These are phyloP conservation scores for Cyclopterus lumpus DNA, from an alignment of 2,797 vertebrate species.

Conservation along the genomic window DNA sequence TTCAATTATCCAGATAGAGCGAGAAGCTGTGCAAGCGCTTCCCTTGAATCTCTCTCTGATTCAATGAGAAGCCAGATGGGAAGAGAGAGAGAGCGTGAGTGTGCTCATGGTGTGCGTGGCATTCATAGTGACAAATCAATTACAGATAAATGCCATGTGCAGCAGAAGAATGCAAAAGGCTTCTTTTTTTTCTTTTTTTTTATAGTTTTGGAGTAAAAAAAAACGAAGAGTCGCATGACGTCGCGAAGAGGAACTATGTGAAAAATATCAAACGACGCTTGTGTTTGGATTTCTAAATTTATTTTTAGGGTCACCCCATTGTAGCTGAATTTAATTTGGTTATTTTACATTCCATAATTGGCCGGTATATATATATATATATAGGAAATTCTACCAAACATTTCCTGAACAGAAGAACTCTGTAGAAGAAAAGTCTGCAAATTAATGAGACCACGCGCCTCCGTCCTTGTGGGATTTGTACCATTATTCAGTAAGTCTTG, in stretches of 20 bases:
- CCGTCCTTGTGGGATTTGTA: conserved; percentile 42
- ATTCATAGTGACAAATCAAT: conserved; percentile 66
- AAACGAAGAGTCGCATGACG: conserved; percentile 31
- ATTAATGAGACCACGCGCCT: conserved; percentile 38
- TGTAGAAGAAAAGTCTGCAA: conserved; percentile 22
- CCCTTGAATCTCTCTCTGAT: conserved; percentile 46
- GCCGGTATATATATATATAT: background rate
- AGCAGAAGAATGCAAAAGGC: conserved; percentile 63
- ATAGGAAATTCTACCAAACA: background rate
- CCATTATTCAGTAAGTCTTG: conserved; percentile 47
- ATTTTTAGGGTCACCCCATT: background rate
- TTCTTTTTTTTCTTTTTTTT: no score
- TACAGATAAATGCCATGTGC: conserved; percentile 66
- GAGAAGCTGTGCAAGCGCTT: conserved; percentile 45
- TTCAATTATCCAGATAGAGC: conserved; percentile 62
- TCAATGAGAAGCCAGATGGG: conserved; percentile 60
- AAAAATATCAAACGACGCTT: conserved; percentile 25
- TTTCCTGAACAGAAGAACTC: conserved; percentile 10
- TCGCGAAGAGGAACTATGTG: conserved; percentile 5
- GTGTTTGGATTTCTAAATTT: conserved; percentile 15
- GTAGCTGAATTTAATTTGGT: background rate
- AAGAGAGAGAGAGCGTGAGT: conserved; percentile 7
- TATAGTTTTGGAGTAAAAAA: conserved; percentile 24
- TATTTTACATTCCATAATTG: background rate
- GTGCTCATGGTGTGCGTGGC: conserved; percentile 43